Conservation (phyloP, 2,113 vertebrate species). For the Gallinago jamesoni region DNA sequence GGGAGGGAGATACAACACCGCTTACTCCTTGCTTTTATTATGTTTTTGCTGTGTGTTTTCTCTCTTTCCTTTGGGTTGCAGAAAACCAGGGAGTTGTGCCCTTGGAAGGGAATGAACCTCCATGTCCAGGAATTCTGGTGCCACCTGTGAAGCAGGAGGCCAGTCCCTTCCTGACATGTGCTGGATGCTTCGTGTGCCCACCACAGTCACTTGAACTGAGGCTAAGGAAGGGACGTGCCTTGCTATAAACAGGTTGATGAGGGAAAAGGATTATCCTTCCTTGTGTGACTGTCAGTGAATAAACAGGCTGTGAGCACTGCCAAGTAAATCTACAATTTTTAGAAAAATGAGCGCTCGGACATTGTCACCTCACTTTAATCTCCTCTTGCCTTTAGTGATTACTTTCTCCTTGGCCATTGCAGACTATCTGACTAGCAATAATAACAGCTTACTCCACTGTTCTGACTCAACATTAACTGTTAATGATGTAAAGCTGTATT, state of each 20-base stretch:
- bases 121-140: background rate
- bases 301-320: background rate
- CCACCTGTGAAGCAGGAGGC: background rate
- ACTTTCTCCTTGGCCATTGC: slow-evolving; percentile 31
- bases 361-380: slow-evolving; percentile 39
- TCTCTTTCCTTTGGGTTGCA: background rate
- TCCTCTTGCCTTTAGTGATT: slow-evolving; percentile 41
- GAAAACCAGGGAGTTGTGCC: background rate
- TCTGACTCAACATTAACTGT: slow-evolving; percentile 37
- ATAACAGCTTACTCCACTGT: slow-evolving; percentile 26
- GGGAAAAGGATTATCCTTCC: background rate
- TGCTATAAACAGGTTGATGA: background rate
- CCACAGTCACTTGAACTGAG: background rate
- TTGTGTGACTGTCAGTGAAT: background rate
- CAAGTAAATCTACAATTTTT: slow-evolving; percentile 25
- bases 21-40: background rate
- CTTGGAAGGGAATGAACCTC: background rate
- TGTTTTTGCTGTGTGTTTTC: background rate
- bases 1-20: rapidly evolving
- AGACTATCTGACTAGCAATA: slow-evolving; percentile 47
- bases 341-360: background rate
- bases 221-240: background rate
- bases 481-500: slow-evolving; percentile 58
- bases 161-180: background rate
- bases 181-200: rapidly evolving